Evolutionary conservation across 2,113 vertebrate genomes (phyloP).

Genomic region (Hippoglossus stenolepis): DNA sequence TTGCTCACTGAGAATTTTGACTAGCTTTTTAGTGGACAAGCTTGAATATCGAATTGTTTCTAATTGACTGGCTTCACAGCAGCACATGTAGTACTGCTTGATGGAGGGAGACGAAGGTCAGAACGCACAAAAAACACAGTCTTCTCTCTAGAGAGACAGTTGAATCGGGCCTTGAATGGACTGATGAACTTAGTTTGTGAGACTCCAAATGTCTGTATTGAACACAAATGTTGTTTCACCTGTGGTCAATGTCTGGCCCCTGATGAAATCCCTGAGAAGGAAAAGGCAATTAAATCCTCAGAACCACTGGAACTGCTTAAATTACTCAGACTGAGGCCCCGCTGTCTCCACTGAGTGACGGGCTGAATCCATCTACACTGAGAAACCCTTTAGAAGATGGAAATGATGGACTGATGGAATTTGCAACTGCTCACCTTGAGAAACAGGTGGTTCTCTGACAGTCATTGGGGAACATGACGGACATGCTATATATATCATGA

Average conservation of each 20-base stretch:
- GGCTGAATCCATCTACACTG: constrained; percentile 5
- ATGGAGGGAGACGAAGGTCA: not conserved
- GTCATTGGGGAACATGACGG: not conserved
- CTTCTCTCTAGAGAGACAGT: no score
- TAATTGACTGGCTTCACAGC: not conserved
- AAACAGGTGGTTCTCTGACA: not conserved
- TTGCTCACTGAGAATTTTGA: not conserved
- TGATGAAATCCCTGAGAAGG: no score
- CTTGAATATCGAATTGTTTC: not conserved
- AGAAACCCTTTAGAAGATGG: constrained; percentile 7
- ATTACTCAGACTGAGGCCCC: not conserved
- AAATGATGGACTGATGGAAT: not conserved
- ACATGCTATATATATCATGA: not conserved
- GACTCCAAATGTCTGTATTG: no score
- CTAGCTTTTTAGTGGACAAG: no score
- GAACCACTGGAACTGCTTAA: not conserved
- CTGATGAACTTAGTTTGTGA: no score
- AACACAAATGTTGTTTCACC: not conserved
- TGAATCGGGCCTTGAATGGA: no score
- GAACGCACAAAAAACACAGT: not conserved
- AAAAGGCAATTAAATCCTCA: not conserved
- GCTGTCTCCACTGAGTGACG: constrained; percentile 5
- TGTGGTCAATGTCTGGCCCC: not conserved
- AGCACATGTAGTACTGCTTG: not conserved
- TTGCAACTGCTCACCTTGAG: not conserved